phyloP scores from a whole-genome alignment of 2,797 vertebrate genomes.

The Dromococcyx pavoninus region DNA sequence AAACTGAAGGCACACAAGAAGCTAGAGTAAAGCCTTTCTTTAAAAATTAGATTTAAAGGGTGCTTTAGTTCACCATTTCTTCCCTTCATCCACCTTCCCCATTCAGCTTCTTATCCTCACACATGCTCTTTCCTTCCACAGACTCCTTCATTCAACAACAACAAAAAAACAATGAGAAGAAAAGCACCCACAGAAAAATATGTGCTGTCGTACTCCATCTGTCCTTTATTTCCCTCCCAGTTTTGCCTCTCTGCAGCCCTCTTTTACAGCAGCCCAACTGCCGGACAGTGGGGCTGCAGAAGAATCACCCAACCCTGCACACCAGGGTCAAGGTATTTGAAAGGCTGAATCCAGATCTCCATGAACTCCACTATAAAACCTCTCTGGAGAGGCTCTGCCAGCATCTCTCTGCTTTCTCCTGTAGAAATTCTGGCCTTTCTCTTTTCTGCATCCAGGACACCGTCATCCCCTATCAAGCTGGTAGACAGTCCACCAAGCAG shows the following conservation, averaged over 20 bases:
- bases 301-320: background rate
- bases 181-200: background rate
- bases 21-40: background rate
- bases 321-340: background rate
- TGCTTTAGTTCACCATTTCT: background rate
- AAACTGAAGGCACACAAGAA: background rate
- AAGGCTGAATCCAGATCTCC: background rate
- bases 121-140: background rate
- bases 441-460: background rate
- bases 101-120: background rate
- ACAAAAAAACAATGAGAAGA: background rate
- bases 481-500: background rate
- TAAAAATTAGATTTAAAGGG: background rate
- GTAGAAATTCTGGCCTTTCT: background rate
- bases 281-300: background rate
- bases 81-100: background rate
- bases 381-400: background rate
- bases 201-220: background rate
- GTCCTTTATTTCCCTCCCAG: background rate
- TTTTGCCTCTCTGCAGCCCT: background rate
- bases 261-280: background rate
- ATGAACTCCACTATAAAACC: background rate
- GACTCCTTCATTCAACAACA: background rate
- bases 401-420: background rate
- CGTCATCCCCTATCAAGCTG: background rate